Conservation (phyloP, 2,888 invertebrate genomes). For the Latrodectus hesperus region DNA sequence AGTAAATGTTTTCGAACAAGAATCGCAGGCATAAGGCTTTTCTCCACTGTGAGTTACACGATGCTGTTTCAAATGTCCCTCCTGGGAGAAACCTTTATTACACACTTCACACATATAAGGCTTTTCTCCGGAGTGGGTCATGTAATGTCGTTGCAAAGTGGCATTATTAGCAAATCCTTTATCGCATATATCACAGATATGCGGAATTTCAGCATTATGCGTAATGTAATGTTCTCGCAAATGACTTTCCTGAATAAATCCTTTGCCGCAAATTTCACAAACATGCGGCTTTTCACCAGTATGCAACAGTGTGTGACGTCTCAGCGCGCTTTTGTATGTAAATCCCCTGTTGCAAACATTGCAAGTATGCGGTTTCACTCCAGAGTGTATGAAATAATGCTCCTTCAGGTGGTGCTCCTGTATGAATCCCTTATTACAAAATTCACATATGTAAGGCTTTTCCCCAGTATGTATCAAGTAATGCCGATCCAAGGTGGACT, state of each 20-base stretch:
- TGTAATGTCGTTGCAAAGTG: conserved; percentile 44
- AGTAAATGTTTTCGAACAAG: conserved; percentile 39
- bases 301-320: conserved; percentile 41
- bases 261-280: conserved; percentile 57
- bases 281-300: conserved; percentile 60
- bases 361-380: conserved; percentile 48
- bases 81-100: conserved; percentile 47
- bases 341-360: conserved; percentile 46
- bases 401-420: conserved; percentile 62
- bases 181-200: conserved; percentile 54
- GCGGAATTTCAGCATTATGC: conserved; percentile 59
- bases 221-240: conserved; percentile 57
- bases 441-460: conserved; percentile 54
- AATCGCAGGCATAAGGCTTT: conserved; percentile 41
- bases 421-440: conserved; percentile 60
- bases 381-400: conserved; percentile 55
- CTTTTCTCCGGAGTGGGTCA: conserved; percentile 50
- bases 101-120: conserved; percentile 46
- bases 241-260: conserved; percentile 60
- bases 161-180: conserved; percentile 64
- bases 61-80: conserved; percentile 59
- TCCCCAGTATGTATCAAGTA: conserved; percentile 59
- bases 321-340: conserved; percentile 53
- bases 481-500: conserved; percentile 62
- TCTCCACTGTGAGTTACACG: conserved; percentile 36